Evolutionary conservation across 1,140 invertebrate genomes (phyloP), one percentile per base, ranked within the genome.

Genomic region (Caerostris darwini): DNA sequence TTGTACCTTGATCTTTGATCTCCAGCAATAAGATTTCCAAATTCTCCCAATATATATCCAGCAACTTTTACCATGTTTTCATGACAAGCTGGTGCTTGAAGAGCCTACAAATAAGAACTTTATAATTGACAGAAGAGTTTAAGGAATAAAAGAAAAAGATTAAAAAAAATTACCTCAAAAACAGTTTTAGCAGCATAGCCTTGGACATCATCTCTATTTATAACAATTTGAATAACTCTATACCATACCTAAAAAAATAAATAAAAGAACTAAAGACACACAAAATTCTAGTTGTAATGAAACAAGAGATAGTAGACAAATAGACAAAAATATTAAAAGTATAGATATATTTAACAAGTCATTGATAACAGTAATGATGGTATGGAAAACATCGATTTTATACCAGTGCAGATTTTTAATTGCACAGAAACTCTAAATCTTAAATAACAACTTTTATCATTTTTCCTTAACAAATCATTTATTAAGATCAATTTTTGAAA

Each of bases 51-150:
- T 95, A 99, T 99, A 95, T 99, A 99, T 56, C 99, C 99, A 89
- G 99, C 99, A 81, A 99, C 99, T 97, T 99, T 99, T 0, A 99
- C 99, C 99, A 99, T 99, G 96, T 99, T 99, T 97, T 99, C 99
- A 96, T 99, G 99, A 96, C 99, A 99, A 85, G 99, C 99, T 56
- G 99, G 99, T 77, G 99, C 99, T 97, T 99, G 99, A 83, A 99
- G 96, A 94, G 99, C 98, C 97, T 98, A 95, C 90, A 95, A 94
- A 58, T 69, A 71, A 53, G 7, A 59, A 69, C 2, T 34, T 77
- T 34, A 19, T 71, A 4, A 54, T n/a, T 57, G 8, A 10, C n/a
- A 90, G 17, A 10, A 69, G 69, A 71, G n/a, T 57, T 77, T 7
- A 50, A 64, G 53, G 5, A 71, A 54, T 5, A 57, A 77, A n/a